phyloP scores from a whole-genome alignment of 2,797 vertebrate genomes.

The Sebastes kiyomatsui region DNA sequence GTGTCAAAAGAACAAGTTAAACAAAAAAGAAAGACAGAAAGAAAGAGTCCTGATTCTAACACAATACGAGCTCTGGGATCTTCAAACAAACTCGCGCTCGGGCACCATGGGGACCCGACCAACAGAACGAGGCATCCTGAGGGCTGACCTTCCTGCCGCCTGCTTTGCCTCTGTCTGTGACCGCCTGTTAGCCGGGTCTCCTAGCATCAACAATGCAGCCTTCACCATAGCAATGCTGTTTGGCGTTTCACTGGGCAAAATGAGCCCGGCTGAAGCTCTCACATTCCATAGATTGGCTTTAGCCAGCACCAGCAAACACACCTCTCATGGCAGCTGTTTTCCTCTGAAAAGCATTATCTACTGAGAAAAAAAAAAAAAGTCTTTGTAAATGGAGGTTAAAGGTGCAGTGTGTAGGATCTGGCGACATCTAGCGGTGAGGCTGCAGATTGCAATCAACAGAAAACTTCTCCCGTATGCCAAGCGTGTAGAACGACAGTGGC shows the following conservation, averaged over 20 bases:
- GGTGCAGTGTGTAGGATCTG: no score
- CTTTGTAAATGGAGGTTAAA: conserved; percentile 3
- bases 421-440: no score
- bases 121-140: conserved; percentile 86
- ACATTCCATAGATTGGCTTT: conserved; percentile 46
- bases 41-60: conserved; percentile 70
- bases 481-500: accelerated
- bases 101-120: conserved; percentile 90
- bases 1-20: conserved; percentile 19
- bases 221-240: conserved; percentile 84
- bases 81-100: conserved; percentile 89
- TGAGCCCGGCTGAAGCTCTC: conserved; percentile 75
- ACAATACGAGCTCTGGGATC: conserved; percentile 93
- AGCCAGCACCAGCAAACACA: conserved; percentile 24
- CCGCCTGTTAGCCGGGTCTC: conserved; percentile 87
- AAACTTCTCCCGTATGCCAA: no score
- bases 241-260: conserved; percentile 87
- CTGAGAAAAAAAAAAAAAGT: not conserved
- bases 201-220: conserved; percentile 84
- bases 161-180: conserved; percentile 83
- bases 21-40: conserved; percentile 26
- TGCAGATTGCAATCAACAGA: no score
- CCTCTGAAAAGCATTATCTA: not conserved
- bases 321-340: conserved; percentile 15
- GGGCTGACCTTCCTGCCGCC: conserved; percentile 87